Evolutionary conservation across 2,113 vertebrate species (phyloP), one percentile per base, ranked within the genome.

Genomic region (Spea multiplicata): DNA sequence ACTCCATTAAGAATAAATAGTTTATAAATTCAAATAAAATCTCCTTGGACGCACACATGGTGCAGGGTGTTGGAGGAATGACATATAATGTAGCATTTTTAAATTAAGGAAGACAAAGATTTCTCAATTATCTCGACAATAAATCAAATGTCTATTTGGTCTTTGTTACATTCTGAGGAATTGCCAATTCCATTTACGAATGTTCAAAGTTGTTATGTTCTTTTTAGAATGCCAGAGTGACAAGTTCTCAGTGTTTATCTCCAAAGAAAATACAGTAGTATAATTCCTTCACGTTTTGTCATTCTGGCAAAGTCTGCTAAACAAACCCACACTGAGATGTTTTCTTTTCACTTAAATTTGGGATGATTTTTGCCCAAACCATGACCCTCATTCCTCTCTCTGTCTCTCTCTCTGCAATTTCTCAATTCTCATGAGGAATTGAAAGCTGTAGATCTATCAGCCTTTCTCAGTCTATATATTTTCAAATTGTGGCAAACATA

Each of bases 191-290:
- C n/a, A 68, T 66, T 73, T 80, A 80, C 71, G 68, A 74, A 67
- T 74, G 71, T 74, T 74, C 71, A 68, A 67, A 80, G 70, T 48
- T 68, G 71, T 61, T 80, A 68, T 74, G 71, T 80, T 62, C 65
- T 74, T 67, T 65, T 66, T 62, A 57, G 46, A 68, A 80, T 80
- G 62, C 71, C 78, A 80, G 64, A 80, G 71, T 80, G 78, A 80
- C 71, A 45, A 73, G 71, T 62, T 67, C 45, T 61, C 50, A 46
- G 53, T 80, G 52, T 80, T 80, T 80, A 80, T 80, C 71, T 80
- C 78, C 78, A 80, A 80, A 74, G 64, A 74, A 74, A 80, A 80
- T 80, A 80, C 78, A 74, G 71, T 80, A 74, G 78, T 80, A 61
- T 67, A 80, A 74, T 74, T 80, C 71, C 78, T 73, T 67, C 71